Conservation (phyloP, 2,113 vertebrate species). For the Cryptomyrus ogoouensis region DNA sequence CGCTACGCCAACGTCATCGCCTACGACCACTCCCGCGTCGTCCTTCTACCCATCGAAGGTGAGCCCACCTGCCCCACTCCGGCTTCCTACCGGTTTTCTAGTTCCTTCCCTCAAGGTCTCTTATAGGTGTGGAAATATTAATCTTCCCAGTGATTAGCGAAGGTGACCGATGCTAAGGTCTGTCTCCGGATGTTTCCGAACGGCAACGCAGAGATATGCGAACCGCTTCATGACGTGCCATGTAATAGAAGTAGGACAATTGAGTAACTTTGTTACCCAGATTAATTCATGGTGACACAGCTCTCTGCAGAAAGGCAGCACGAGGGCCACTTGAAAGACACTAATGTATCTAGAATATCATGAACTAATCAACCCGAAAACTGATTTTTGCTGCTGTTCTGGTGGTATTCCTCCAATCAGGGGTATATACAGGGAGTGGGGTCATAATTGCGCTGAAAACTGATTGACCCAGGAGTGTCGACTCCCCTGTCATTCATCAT, state of each 20-base stretch:
- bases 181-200: not conserved
- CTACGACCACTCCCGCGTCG: constrained; percentile 93
- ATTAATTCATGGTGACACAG: not conserved
- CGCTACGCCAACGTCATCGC: constrained; percentile 97
- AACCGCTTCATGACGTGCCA: not conserved
- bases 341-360: not conserved
- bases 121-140: not conserved
- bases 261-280: not conserved
- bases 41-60: constrained; percentile 93
- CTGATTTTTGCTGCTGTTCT: not conserved
- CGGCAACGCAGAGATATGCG: not conserved
- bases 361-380: not conserved
- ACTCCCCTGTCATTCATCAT: not conserved
- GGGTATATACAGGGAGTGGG: not conserved
- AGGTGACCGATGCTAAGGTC: not conserved
- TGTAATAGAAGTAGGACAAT: not conserved
- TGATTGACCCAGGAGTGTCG: not conserved
- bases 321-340: not conserved
- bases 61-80: constrained; percentile 15
- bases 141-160: not conserved
- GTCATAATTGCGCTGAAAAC: not conserved
- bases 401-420: not conserved
- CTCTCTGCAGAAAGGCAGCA: not conserved
- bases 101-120: not conserved
- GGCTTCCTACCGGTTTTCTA: not conserved